phyloP scores from a whole-genome alignment of 1,140 invertebrate species.

The Aphaenogaster floridana region DNA sequence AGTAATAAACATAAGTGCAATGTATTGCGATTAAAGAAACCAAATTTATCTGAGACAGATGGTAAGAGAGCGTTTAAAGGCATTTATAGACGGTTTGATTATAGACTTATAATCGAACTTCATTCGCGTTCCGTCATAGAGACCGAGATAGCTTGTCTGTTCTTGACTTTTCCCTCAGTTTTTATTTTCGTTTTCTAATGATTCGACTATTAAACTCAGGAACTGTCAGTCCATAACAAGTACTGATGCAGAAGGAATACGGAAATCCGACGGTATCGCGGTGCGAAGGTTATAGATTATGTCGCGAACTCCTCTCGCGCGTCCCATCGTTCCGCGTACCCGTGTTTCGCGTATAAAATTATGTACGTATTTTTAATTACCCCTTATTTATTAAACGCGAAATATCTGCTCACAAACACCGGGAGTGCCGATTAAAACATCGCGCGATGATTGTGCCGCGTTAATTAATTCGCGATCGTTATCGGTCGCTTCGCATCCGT shows the following conservation, averaged over 20 bases:
- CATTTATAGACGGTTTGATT: too few species aligned
- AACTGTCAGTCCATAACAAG: background rate
- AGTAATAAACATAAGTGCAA: too few species aligned
- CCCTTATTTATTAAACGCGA: background rate
- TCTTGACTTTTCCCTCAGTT: background rate
- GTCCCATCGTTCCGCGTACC: background rate
- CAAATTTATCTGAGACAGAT: too few species aligned
- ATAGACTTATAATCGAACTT: background rate
- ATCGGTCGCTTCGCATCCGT: background rate
- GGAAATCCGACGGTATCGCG: background rate
- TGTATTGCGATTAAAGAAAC: too few species aligned
- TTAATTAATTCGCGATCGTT: slow-evolving; percentile 2
- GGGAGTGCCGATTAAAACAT: background rate
- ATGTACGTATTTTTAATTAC: background rate
- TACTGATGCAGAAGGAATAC: background rate
- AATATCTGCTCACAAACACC: background rate
- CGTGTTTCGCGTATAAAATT: background rate
- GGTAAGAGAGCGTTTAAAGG: too few species aligned
- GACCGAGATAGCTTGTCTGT: background rate
- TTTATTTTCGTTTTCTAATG: background rate
- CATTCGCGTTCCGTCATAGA: background rate
- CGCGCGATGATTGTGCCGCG: background rate
- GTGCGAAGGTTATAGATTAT: background rate
- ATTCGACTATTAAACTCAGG: background rate
- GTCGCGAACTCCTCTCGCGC: background rate